Evolutionary conservation across 2,797 vertebrate genomes (phyloP).

Genomic region (Hydrocynus forskahlii): DNA sequence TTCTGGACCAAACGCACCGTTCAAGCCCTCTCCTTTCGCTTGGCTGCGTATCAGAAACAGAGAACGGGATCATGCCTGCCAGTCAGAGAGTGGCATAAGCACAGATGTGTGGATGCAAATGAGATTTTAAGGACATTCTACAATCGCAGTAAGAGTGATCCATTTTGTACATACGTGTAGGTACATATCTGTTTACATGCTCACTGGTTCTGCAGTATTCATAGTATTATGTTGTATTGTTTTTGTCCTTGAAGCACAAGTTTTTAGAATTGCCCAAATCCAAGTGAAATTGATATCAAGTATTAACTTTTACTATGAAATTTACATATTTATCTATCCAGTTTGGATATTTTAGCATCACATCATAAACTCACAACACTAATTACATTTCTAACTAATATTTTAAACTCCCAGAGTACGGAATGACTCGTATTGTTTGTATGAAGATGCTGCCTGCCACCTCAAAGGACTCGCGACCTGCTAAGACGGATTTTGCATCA

Average conservation of each 20-base stretch:
- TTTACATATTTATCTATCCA: neutral
- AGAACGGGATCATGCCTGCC: conserved; percentile 19
- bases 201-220: conserved; percentile 44
- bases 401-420: neutral
- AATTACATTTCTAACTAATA: conserved; percentile 27
- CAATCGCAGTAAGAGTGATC: conserved; percentile 40
- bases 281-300: conserved; percentile 20
- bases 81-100: conserved; percentile 7
- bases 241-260: conserved; percentile 55
- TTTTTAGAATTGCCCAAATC: conserved; percentile 28
- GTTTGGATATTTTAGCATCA: conserved; percentile 10
- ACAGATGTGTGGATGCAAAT: neutral
- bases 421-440: conserved; percentile 4
- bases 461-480: conserved; percentile 2
- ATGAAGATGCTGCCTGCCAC: neutral
- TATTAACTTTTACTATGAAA: conserved; percentile 22
- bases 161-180: conserved; percentile 46
- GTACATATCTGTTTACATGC: conserved; percentile 46
- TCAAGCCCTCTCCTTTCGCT: conserved; percentile 21
- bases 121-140: conserved; percentile 27
- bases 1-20: conserved; percentile 53
- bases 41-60: conserved; percentile 29
- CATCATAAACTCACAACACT: conserved; percentile 15
- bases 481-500: neutral
- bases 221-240: conserved; percentile 38